A percentile compares a stretch with the other conserved stretches of the same genome.
Evolutionary conservation across 2,113 vertebrate species (phyloP).

Genomic region (Lagopus leucura): DNA sequence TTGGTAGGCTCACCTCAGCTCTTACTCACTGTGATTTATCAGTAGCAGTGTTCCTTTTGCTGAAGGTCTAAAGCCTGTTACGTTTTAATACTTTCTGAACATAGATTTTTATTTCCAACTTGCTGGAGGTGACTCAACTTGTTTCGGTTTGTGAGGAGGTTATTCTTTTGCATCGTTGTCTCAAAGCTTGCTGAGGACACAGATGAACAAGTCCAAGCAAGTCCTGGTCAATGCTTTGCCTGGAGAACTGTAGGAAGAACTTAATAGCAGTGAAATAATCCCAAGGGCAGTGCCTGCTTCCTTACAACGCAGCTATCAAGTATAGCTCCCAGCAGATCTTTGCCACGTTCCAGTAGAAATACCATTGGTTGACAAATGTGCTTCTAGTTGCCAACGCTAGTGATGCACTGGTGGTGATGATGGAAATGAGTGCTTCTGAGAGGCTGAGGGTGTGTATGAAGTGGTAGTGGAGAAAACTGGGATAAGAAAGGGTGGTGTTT

Average conservation of each 20-base stretch:
- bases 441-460: background rate
- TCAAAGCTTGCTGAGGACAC: too few species aligned
- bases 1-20: background rate
- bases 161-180: too few species aligned
- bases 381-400: background rate
- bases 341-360: background rate
- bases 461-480: background rate
- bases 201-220: too few species aligned
- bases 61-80: background rate
- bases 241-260: background rate
- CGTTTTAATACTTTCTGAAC: background rate
- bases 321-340: background rate
- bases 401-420: background rate
- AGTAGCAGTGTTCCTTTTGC: background rate
- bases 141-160: background rate
- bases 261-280: background rate
- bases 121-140: background rate
- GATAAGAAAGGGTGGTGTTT: background rate
- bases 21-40: background rate
- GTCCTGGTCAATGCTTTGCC: too few species aligned
- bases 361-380: background rate
- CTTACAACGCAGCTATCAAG: background rate
- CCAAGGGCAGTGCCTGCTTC: background rate
- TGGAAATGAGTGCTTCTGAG: background rate
- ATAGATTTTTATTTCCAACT: background rate